Evolutionary conservation across 2,797 vertebrate species (phyloP).

Genomic region (Lepilemur septentrionalis): DNA sequence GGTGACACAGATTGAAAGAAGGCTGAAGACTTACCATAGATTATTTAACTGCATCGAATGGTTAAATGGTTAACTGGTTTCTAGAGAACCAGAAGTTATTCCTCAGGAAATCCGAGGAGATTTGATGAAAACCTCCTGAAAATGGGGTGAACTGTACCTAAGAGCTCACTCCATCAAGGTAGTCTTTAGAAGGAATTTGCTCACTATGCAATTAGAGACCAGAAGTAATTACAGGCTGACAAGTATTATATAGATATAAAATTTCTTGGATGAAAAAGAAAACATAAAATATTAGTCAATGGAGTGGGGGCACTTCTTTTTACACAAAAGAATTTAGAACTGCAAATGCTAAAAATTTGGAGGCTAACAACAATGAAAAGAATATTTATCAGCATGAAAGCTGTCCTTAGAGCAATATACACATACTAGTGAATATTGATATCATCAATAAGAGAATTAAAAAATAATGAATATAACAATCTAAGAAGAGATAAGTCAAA

Average conservation of each 20-base stretch:
- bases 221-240: neutral
- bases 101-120: neutral
- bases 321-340: neutral
- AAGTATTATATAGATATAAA: neutral
- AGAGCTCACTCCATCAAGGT: neutral
- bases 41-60: neutral
- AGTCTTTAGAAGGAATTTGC: neutral
- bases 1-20: neutral
- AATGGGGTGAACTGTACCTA: neutral
- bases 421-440: neutral
- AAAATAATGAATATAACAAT: neutral
- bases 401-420: neutral
- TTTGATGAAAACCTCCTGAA: neutral
- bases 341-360: neutral
- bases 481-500: neutral
- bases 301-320: neutral
- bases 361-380: neutral
- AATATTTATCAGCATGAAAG: neutral
- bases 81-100: neutral
- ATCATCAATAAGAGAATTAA: neutral
- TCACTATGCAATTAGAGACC: neutral
- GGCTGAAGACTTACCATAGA: no score
- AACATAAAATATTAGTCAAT: neutral
- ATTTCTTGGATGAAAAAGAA: neutral
- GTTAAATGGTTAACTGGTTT: neutral